Conservation (phyloP, 30 jellyfish, hydroid and myxozoan species). For the Turritopsis dohrnii region DNA sequence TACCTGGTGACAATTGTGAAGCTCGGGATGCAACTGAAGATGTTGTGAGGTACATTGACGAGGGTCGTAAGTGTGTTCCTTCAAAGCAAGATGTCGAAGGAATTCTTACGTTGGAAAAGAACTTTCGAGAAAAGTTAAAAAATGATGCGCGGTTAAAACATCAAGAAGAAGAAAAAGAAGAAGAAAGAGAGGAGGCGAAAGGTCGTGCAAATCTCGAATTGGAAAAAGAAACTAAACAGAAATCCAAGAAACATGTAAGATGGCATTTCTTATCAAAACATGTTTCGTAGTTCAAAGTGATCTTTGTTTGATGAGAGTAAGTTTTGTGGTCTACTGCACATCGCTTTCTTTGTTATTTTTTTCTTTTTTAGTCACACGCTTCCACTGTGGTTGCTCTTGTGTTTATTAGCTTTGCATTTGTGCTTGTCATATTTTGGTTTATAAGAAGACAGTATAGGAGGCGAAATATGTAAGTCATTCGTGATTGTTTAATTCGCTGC, state of each 20-base stretch:
- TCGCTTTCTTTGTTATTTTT: neutral
- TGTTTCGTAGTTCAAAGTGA: too few species aligned
- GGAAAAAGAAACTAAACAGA: neutral
- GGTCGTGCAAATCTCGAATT: neutral
- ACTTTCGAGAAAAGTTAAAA: neutral
- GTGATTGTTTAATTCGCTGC: neutral
- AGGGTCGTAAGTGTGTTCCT: constrained; percentile 6
- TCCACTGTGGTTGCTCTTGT: neutral
- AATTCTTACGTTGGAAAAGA: neutral
- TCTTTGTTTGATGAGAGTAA: too few species aligned
- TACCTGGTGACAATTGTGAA: constrained; percentile 82
- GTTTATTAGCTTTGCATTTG: neutral
- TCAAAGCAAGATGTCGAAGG: constrained; percentile 19
- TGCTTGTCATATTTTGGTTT: neutral
- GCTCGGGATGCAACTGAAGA: constrained; percentile 38
- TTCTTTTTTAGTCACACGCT: neutral
- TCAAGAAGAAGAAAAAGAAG: neutral
- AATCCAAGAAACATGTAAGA: neutral
- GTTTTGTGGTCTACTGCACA: neutral
- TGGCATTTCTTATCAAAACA: too few species aligned
- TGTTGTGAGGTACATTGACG: constrained; percentile 28
- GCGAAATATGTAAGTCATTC: neutral
- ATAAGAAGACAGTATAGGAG: neutral
- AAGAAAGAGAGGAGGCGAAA: neutral
- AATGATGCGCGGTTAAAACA: neutral